A percentile compares a stretch with the other conserved stretches of the same genome.
phyloP scores from a whole-genome alignment of 2,888 invertebrate species.

The Hoplodrina ambigua region DNA sequence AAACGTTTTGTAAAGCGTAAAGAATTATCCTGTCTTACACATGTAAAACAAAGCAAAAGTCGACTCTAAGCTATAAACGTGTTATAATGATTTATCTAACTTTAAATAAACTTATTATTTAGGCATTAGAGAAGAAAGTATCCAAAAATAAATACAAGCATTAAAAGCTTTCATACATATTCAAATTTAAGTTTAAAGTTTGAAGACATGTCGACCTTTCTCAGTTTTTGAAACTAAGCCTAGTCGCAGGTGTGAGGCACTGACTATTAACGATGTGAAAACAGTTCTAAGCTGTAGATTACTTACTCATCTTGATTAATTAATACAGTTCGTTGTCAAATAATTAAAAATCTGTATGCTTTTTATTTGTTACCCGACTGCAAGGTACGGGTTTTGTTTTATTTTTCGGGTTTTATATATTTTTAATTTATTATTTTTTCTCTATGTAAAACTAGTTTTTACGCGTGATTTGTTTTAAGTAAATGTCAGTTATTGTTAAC shows the following conservation, averaged over 20 bases:
- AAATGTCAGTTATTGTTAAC: too few species aligned
- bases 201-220: slow-evolving; percentile 13
- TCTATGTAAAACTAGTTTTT: too few species aligned
- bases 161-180: neutral
- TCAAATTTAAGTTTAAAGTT: neutral
- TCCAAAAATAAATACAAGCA: neutral
- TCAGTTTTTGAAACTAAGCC: slow-evolving; percentile 28
- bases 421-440: too few species aligned
- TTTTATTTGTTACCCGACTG: too few species aligned
- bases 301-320: slow-evolving; percentile 18
- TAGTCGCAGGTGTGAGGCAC: slow-evolving; percentile 25
- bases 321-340: neutral
- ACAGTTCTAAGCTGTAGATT: neutral
- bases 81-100: slow-evolving; percentile 11
- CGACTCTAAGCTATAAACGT: neutral
- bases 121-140: slow-evolving; percentile 23
- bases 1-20: slow-evolving; percentile 3
- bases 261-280: slow-evolving; percentile 34
- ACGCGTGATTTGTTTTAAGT: too few species aligned
- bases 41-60: slow-evolving; percentile 14
- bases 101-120: slow-evolving; percentile 29
- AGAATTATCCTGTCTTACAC: neutral
- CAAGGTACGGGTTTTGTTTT: too few species aligned
- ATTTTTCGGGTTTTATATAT: too few species aligned
- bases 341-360: neutral